Conservation (phyloP, 2,113 vertebrate species). For the Mus spicilegus region DNA sequence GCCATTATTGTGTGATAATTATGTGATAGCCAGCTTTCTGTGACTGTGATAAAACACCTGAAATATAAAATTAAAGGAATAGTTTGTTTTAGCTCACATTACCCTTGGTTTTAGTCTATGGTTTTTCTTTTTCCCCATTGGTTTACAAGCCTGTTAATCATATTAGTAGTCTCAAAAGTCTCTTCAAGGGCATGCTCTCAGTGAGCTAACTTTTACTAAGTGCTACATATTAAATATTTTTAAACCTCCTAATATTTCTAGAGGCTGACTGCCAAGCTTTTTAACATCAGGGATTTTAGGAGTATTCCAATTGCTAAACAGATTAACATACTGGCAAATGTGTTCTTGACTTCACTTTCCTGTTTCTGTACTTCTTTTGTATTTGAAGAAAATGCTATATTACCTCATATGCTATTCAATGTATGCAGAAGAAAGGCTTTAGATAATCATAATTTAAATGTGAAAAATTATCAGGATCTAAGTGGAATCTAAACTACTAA, state of each 20-base stretch:
- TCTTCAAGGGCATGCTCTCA: not conserved
- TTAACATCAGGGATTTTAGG: not conserved
- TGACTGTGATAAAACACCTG: not conserved
- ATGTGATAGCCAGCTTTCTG: not conserved
- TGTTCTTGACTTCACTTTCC: not conserved
- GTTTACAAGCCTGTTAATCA: not conserved
- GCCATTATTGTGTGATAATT: not conserved
- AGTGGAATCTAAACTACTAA: not conserved
- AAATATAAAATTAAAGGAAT: not conserved
- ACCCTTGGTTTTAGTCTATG: not conserved
- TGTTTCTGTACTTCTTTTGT: slow-evolving; percentile 21
- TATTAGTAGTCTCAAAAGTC: not conserved
- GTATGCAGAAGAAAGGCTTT: not conserved
- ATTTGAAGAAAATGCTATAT: not conserved
- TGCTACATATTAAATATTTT: not conserved
- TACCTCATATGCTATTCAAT: not conserved
- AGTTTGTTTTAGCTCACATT: not conserved
- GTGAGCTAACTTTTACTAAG: not conserved
- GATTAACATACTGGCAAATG: not conserved
- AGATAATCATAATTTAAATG: not conserved
- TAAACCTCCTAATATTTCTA: not conserved
- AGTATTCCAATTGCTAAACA: not conserved
- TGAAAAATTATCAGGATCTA: not conserved
- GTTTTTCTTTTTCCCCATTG: not conserved
- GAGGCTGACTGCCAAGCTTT: not conserved